These are phyloP conservation scores for Cataglyphis altisquamis DNA, from an alignment of 2,888 invertebrate species.

Conservation along the genomic window DNA sequence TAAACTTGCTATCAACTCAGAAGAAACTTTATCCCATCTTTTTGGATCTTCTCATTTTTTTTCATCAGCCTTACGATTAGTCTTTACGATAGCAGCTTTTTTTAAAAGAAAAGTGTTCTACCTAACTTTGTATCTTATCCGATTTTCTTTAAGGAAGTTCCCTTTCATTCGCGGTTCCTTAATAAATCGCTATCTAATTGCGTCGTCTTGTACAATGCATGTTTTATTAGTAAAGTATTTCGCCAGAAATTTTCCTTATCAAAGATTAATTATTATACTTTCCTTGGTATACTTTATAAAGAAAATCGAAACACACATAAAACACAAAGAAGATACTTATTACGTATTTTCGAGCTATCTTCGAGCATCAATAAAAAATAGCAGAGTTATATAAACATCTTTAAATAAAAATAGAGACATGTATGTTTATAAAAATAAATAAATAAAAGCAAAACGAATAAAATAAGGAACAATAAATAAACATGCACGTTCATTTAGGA, in stretches of 20 bases:
- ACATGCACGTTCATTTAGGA: background rate
- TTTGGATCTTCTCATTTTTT: constrained; percentile 33
- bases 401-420: background rate
- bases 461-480: background rate
- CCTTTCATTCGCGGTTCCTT: constrained; percentile 3
- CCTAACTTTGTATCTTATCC: constrained; percentile 24
- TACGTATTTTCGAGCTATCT: background rate
- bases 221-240: constrained; percentile 10
- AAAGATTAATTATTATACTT: constrained; percentile 2
- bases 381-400: background rate
- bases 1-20: constrained; percentile 25
- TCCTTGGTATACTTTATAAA: background rate
- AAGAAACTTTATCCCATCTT: constrained; percentile 26
- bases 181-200: constrained; percentile 32
- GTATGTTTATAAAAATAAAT: background rate
- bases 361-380: background rate
- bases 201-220: background rate
- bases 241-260: background rate
- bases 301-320: background rate
- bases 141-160: constrained; percentile 6
- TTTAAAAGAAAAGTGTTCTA: constrained; percentile 21
- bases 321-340: background rate
- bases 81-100: constrained; percentile 28
- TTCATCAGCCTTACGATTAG: constrained; percentile 46
- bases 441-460: background rate